Evolutionary conservation across 2,113 vertebrate species (phyloP), one percentile per base, ranked within the genome.

Genomic region (Percopsis transmontana): DNA sequence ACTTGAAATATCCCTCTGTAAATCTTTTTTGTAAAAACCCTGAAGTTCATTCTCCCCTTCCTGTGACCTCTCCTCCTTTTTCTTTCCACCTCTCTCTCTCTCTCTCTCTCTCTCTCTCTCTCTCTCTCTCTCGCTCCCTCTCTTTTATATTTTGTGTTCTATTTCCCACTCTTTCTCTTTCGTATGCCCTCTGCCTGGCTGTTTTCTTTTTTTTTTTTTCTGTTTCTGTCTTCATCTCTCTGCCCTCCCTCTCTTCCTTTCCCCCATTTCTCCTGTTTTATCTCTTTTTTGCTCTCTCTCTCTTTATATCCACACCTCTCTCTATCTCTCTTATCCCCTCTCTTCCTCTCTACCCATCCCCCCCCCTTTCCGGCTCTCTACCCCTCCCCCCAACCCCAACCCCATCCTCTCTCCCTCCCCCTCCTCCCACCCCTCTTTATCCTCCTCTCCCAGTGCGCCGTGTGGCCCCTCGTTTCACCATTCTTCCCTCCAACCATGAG

Each of bases 391-490:
- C 64, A 54, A 67, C 40, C 10, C 20, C 20, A 7, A 12, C 16
- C 47, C 41, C 23, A 20, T 14, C 38, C 54, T 24, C 51, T 15
- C 77, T 20, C 53, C 58, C 33, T 4, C 57, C 41, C 40, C 24
- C 51, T 52, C 71, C 73, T 74, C 39, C 68, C 69, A 56, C 38
- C 82, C 86, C 85, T 58, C 63, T 89, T 91, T 79, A 75, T 87
- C 76, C 75, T 80, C 81, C 85, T 84, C 87, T 85, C 70, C 80
- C 94, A 99, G 97, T 99, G 88, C 97, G 97, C 24, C 96, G 96
- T 0, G 96, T 99, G 86, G 93, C 97, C 67, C 97, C 97, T 41
- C 95, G 97, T 68, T 99, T 99, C 92, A 97, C 97, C 91, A 99
- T 99, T 89, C 81, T 94, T 27, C 97, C 97, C 20, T 91, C 93